phyloP scores from a whole-genome alignment of 2,113 vertebrate genomes.

The Talpa occidentalis region DNA sequence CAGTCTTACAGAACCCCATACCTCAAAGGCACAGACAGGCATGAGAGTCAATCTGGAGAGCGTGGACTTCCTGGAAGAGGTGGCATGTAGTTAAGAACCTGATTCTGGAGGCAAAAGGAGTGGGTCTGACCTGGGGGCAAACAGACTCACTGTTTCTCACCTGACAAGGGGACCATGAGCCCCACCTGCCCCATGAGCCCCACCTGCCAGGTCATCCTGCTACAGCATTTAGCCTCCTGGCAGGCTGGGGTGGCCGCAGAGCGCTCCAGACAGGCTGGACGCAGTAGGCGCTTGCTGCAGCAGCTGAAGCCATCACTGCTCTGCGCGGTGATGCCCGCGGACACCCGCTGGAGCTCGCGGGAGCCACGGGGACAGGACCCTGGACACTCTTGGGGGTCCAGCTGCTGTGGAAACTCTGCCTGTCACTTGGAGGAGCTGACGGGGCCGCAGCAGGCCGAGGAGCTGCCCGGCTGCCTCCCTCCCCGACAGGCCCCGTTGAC shows the following conservation, averaged over 20 bases:
- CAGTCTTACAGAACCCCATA: too few relatives aligned
- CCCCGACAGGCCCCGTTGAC: constrained; percentile 67
- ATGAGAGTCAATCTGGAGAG: neutral
- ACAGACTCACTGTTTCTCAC: too few relatives aligned
- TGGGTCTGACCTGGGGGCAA: neutral
- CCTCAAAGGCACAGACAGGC: neutral
- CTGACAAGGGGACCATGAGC: neutral
- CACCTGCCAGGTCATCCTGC: neutral
- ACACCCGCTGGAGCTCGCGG: neutral
- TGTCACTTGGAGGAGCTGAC: neutral
- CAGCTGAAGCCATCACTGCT: rapidly evolving
- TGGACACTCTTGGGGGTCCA: neutral
- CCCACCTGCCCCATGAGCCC: neutral
- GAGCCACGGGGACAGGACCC: neutral
- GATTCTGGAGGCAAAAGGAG: neutral
- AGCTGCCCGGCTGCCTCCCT: neutral
- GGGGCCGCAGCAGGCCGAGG: neutral
- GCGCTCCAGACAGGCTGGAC: rapidly evolving
- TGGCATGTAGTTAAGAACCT: neutral
- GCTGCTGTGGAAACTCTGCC: neutral
- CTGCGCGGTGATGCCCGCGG: neutral
- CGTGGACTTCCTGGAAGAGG: neutral
- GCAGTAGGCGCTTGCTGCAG: neutral
- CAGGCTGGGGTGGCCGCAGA: too few relatives aligned
- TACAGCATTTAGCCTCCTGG: neutral